phyloP scores from a whole-genome alignment of 2,888 invertebrate genomes.

The Tinea pellionella region DNA sequence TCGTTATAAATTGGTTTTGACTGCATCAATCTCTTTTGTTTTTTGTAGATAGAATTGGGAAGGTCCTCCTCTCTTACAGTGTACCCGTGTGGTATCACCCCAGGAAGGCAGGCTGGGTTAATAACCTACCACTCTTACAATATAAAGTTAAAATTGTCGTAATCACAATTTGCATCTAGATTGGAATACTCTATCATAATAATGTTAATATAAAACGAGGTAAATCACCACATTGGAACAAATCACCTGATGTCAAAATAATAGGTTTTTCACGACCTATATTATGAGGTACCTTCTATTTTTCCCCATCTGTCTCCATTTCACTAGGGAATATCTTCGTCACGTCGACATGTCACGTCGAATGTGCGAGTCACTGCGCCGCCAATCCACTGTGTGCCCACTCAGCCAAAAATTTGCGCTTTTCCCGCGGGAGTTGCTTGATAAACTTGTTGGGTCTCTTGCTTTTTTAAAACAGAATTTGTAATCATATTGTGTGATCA shows the following conservation, averaged over 20 bases:
- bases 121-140: too few relatives aligned
- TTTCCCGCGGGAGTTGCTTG: conserved; percentile 7
- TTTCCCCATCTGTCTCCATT: conserved; percentile 12
- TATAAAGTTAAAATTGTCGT: too few relatives aligned
- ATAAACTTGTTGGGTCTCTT: conserved; percentile 8
- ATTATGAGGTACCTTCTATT: not conserved
- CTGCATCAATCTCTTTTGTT: too few relatives aligned
- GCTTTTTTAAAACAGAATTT: not conserved
- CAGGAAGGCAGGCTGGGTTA: too few relatives aligned
- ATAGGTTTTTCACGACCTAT: not conserved
- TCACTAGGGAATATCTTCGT: conserved; percentile 8
- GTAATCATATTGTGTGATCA: not conserved
- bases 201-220: not conserved
- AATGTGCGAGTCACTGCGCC: conserved; percentile 10
- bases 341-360: conserved; percentile 13
- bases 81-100: too few relatives aligned
- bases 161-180: not conserved
- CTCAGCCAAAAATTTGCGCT: conserved; percentile 13
- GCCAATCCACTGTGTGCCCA: conserved; percentile 12
- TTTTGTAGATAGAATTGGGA: too few relatives aligned
- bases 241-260: conserved; percentile 8
- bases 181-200: not conserved
- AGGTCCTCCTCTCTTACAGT: too few relatives aligned
- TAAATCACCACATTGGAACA: not conserved
- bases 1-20: too few relatives aligned